Conservation (phyloP, 30 jellyfish, hydroid and myxozoan species). For the Aurelia sp. region DNA sequence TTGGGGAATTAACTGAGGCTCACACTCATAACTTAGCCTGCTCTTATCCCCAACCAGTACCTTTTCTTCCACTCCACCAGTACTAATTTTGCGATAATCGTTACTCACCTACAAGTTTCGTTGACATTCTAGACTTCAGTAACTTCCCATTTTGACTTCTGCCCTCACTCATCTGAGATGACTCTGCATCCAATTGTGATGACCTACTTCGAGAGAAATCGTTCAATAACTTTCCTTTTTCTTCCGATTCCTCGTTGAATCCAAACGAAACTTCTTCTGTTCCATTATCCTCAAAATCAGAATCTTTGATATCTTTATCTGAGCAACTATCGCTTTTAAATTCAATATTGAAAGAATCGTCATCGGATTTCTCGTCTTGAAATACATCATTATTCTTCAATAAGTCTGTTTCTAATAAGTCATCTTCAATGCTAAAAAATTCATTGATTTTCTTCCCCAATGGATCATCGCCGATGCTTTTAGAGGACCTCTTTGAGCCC, state of each 20-base stretch:
- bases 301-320: slow-evolving; percentile 28
- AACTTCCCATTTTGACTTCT: slow-evolving; percentile 3
- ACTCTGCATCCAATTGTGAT: background rate
- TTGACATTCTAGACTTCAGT: slow-evolving; percentile 53
- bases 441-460: slow-evolving; percentile 73
- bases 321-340: slow-evolving; percentile 48
- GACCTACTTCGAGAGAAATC: background rate
- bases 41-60: too few species aligned
- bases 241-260: background rate
- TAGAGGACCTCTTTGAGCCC: slow-evolving; percentile 55
- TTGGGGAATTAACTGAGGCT: too few species aligned
- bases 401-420: slow-evolving; percentile 41
- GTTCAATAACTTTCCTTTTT: background rate
- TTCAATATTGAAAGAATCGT: slow-evolving; percentile 70
- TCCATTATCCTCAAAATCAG: slow-evolving; percentile 14
- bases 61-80: too few species aligned
- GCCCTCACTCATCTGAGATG: background rate
- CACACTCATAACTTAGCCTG: too few species aligned
- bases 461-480: slow-evolving; percentile 85
- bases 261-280: slow-evolving; percentile 9
- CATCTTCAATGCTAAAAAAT: slow-evolving; percentile 68
- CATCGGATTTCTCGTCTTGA: slow-evolving; percentile 56
- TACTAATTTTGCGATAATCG: too few species aligned
- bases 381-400: slow-evolving; percentile 79
- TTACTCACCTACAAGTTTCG: slow-evolving; percentile 70